These are phyloP conservation scores for Nasalis larvatus DNA, from an alignment of 2,113 vertebrate species.

Conservation along the genomic window DNA sequence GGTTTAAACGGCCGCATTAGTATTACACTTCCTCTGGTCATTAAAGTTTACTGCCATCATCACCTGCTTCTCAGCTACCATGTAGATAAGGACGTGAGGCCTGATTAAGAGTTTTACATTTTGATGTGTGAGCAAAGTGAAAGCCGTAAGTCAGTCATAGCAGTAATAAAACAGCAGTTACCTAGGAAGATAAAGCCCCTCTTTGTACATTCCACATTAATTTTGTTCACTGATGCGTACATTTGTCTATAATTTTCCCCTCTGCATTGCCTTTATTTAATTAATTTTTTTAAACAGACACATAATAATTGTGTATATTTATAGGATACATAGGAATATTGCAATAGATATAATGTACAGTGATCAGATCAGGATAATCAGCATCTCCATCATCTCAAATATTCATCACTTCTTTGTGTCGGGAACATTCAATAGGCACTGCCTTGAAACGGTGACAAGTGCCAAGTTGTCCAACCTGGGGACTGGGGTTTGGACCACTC, in stretches of 20 bases:
- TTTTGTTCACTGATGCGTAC: not conserved
- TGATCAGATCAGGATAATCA: not conserved
- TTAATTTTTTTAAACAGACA: not conserved
- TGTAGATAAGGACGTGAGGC: not conserved
- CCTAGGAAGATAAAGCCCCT: not conserved
- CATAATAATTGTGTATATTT: not conserved
- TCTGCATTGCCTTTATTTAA: not conserved
- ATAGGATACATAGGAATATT: not conserved
- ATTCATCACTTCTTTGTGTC: not conserved
- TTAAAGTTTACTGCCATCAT: not conserved
- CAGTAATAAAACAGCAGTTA: not conserved
- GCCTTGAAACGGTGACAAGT: too few relatives aligned
- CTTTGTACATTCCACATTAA: not conserved
- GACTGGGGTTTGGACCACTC: not conserved
- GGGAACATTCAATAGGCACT: not conserved
- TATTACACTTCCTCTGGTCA: not conserved
- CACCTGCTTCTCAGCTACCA: slow-evolving; percentile 6
- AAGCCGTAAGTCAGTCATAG: slow-evolving; percentile 6
- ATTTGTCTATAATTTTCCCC: not conserved
- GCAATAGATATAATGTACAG: not conserved
- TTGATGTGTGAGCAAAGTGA: not conserved
- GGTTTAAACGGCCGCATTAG: not conserved
- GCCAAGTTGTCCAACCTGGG: not conserved
- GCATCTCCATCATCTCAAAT: not conserved
- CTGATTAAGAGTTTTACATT: not conserved